Base-by-base conservation (phyloP, 2,797 vertebrate species). In the Pipistrellus pygmaeus region DNA sequence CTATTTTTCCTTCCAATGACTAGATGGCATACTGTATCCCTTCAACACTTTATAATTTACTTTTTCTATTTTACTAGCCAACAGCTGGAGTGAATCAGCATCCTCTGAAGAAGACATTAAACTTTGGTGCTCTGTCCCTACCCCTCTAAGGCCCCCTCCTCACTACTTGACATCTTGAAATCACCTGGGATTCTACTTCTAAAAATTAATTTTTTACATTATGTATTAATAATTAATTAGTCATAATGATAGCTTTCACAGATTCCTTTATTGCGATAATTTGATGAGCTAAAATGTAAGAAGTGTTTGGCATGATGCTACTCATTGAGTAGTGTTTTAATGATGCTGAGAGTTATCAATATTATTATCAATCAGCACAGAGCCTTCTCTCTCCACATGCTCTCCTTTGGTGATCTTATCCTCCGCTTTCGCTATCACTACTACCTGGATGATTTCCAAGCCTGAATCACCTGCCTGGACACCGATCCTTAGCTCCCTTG, bases 191-290 rank as follows among this genome's bases (percentile, higher is more conserved):
- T 81, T 90, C 85, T 88, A 62, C 51, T 90, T 92, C 35, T 62
- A 53, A 92, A 95, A 92, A 87, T 62, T 76, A 62, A 46, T 60
- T 60, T 46, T 84, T 93, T 77, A 73, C 1, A 30, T 25, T 73
- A 38, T 30, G 11, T 82, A 51, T 90, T 83, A 93, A 76, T 91
- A 64, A 83, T 95, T 88, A 44, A 83, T 95, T 88, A 53, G 30
- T 85, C 77, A 25, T 78, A 81, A 60, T 51, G 35, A 75, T 82
- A 92, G 60, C 38, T 64, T 86, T 80, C 10, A 72, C 11, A 84
- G 57, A 81, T 62, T 73, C 1, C 75, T 86, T 93, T 85, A 77
- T 55, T 85, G 55, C 82, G 69, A 55, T 69, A 84, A 94, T 72
- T 76, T 25, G 86, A 81, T 68, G 32, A 60, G 30, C 48, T 91